Percentiles rank a stretch among this genome's conserved stretches.
Conservation (phyloP, 2,113 vertebrate genomes). For the Athene cunicularia region DNA sequence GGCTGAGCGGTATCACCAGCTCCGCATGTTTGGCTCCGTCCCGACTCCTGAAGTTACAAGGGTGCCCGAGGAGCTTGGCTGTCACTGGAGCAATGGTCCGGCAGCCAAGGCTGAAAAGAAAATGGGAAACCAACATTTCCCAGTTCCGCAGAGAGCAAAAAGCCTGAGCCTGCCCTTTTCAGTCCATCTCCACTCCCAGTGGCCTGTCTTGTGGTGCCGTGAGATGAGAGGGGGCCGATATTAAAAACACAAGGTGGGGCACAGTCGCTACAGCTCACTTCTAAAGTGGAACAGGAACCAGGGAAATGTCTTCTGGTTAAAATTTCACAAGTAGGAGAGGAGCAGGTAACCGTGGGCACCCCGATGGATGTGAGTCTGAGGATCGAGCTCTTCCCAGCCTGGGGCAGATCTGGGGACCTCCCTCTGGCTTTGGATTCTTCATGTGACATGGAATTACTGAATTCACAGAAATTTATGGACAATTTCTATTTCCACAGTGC, state of each 20-base stretch:
- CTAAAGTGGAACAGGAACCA: not conserved
- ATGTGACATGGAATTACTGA: not conserved
- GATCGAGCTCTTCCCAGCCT: not conserved
- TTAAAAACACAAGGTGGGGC: rapidly evolving
- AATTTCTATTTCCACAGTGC: not conserved
- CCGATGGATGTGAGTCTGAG: rapidly evolving
- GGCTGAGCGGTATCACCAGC: not conserved
- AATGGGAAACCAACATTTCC: not conserved
- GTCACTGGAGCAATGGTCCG: not conserved
- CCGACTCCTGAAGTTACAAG: not conserved
- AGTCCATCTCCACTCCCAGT: not conserved
- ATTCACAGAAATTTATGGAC: not conserved
- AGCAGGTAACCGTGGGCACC: rapidly evolving
- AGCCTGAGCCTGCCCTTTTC: not conserved
- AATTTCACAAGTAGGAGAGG: not conserved
- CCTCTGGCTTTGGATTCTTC: not conserved
- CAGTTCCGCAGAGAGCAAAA: not conserved
- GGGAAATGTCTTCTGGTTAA: not conserved
- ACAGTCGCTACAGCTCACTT: not conserved
- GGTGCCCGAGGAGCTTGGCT: not conserved
- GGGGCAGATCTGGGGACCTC: not conserved
- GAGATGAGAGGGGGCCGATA: not conserved
- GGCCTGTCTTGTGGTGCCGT: not conserved
- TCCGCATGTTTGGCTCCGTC: not conserved
- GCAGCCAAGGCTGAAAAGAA: not conserved